These are phyloP conservation scores for Ibidorhyncha struthersii DNA, from an alignment of 2,113 vertebrate species.

Conservation along the genomic window DNA sequence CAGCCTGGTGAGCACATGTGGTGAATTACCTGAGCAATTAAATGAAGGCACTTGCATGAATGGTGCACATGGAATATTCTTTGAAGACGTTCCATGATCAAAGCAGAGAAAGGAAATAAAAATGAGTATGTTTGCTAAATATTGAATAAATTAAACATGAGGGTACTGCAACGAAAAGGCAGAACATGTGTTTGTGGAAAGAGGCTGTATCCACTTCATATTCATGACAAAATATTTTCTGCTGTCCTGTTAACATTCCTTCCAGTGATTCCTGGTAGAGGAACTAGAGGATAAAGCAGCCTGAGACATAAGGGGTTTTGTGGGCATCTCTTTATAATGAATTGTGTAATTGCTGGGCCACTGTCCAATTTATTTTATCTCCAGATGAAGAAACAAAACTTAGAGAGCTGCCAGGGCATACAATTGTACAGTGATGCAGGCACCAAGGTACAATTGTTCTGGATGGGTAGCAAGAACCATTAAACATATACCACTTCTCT, in stretches of 20 bases:
- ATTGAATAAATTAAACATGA: background rate
- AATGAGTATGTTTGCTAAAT: background rate
- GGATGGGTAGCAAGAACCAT: background rate
- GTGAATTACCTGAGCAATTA: slow-evolving; percentile 1
- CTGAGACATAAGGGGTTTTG: background rate
- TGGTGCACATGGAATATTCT: background rate
- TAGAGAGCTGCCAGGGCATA: background rate
- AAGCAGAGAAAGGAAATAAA: slow-evolving; percentile 44
- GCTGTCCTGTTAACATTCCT: background rate
- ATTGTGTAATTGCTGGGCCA: background rate
- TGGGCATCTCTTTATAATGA: background rate
- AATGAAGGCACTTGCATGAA: background rate
- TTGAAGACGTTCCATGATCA: background rate
- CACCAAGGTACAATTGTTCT: background rate
- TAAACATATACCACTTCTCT: background rate
- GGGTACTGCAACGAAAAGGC: background rate
- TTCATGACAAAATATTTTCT: background rate
- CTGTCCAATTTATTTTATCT: background rate
- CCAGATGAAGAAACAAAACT: background rate
- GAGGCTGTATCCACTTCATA: background rate
- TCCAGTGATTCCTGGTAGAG: background rate
- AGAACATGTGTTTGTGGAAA: background rate
- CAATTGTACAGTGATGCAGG: background rate
- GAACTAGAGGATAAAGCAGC: background rate
- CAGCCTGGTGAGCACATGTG: background rate